A percentile compares a stretch with the other conserved stretches of the same genome.
phyloP scores from a whole-genome alignment of 2,797 vertebrate genomes.

The Nothura maculosa region DNA sequence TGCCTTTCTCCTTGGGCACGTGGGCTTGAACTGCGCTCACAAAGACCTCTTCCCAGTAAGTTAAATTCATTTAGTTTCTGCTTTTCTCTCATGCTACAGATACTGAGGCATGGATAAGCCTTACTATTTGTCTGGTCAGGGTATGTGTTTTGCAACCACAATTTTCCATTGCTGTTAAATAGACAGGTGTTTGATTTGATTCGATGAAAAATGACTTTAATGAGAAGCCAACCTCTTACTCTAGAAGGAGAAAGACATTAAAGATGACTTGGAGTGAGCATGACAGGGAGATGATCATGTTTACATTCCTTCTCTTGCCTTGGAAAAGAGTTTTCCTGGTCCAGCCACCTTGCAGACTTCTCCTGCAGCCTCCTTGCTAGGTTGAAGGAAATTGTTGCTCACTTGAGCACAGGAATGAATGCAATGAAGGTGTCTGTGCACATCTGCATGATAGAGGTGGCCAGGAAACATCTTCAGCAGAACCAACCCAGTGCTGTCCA shows the following conservation, averaged over 20 bases:
- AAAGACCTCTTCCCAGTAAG: neutral
- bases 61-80: neutral
- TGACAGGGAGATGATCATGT: neutral
- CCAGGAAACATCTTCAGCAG: neutral
- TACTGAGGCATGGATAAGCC: fast-evolving
- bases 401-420: no score
- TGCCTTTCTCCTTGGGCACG: neutral
- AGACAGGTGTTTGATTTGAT: neutral
- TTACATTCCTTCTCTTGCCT: neutral
- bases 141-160: neutral
- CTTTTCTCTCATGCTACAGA: neutral
- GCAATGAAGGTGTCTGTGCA: neutral
- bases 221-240: neutral
- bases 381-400: neutral
- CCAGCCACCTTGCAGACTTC: neutral
- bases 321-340: neutral
- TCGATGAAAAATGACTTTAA: neutral
- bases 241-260: neutral
- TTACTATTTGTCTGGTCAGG: neutral
- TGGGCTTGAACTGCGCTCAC: neutral
- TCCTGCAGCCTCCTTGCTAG: neutral
- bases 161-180: neutral
- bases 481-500: neutral
- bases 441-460: neutral
- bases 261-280: neutral